These are phyloP conservation scores for Schizopygopsis malacanthus DNA, from an alignment of 2,797 vertebrate species.

Conservation along the genomic window DNA sequence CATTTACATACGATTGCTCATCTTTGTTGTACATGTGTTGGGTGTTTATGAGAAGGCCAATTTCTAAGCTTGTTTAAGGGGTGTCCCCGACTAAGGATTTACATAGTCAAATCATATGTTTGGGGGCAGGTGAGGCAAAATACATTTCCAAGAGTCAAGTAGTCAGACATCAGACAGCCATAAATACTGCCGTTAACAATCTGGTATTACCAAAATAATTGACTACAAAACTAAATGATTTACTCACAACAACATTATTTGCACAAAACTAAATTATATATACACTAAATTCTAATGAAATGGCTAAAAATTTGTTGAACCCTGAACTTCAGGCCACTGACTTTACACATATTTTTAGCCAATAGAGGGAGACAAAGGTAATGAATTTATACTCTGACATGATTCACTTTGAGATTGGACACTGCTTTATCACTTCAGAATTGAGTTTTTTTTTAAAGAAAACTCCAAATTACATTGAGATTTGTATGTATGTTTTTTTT, in stretches of 20 bases:
- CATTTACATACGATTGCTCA: neutral
- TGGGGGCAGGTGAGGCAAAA: no score
- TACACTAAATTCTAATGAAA: neutral
- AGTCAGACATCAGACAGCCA: neutral
- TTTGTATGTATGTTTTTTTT: neutral
- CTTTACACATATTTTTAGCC: neutral
- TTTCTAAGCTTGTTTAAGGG: neutral
- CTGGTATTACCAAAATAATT: neutral
- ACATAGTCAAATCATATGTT: neutral
- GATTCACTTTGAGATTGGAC: neutral
- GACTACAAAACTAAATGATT: neutral
- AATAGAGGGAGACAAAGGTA: slow-evolving; percentile 32
- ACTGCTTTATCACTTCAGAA: slow-evolving; percentile 4
- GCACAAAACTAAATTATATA: neutral
- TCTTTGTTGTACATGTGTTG: neutral
- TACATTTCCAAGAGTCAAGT: no score
- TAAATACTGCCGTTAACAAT: neutral
- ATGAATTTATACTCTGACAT: neutral
- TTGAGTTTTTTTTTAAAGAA: neutral
- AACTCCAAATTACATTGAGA: neutral
- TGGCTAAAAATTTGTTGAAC: neutral
- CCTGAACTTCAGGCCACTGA: neutral
- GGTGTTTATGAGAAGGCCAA: neutral
- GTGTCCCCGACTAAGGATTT: no score
- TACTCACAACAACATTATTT: neutral